These are phyloP conservation scores for Suncus etruscus DNA, from an alignment of 2,113 vertebrate species.

Conservation along the genomic window DNA sequence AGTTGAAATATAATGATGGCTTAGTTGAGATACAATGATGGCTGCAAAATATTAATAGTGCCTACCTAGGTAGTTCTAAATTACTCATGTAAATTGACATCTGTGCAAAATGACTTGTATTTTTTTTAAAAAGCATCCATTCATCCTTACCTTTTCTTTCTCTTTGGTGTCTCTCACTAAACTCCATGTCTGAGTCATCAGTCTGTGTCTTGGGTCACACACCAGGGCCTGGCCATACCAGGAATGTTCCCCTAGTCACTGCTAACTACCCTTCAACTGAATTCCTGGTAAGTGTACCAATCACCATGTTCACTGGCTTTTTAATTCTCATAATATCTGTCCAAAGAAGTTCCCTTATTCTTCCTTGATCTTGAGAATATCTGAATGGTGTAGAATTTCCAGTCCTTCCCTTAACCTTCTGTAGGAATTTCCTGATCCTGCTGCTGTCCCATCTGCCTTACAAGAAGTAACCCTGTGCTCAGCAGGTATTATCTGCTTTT, in stretches of 20 bases:
- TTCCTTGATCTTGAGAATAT: background rate
- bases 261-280: background rate
- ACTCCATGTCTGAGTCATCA: background rate
- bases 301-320: background rate
- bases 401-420: conserved; percentile 34
- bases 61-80: background rate
- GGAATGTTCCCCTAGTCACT: background rate
- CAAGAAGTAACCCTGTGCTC: background rate
- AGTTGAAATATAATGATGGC: background rate
- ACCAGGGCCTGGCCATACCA: background rate
- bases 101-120: background rate
- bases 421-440: conserved; percentile 3
- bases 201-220: background rate
- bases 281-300: background rate
- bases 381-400: background rate
- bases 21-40: background rate
- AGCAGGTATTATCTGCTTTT: background rate
- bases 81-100: background rate
- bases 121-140: background rate
- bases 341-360: background rate
- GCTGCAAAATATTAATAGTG: background rate
- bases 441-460: conserved; percentile 32
- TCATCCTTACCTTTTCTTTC: background rate
- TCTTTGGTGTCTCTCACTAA: background rate
- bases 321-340: background rate